Base-by-base conservation (phyloP, 2,888 invertebrate genomes). In the Panzeria rudis region DNA sequence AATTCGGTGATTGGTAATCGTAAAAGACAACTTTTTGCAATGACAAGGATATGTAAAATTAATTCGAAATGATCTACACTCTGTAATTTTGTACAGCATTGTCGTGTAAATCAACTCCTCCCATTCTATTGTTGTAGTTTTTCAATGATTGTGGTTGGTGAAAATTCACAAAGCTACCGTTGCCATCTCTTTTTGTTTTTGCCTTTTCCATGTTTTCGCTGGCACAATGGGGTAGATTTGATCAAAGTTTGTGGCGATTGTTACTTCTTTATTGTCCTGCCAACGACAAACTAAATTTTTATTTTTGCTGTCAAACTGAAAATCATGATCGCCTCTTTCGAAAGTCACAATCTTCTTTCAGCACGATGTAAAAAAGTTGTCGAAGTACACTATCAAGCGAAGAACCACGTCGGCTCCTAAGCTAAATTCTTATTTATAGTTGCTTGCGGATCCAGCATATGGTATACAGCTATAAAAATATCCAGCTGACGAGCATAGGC, bases 381-480 rank as follows among this genome's bases (percentile, higher is more conserved):
- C 44, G n/a, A 44, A 44, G n/a, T n/a, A n/a, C n/a, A 44, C 35
- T 32, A 61, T 32, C 13, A 69, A 50, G 13, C 23, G 41, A 32
- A 79, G 29, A 38, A 79, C 71, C 8, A 71, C 59, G 61, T 79
- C 59, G 13, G 79, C 68, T 29, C 61, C 50, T 15, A 47, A 62
- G n/a, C 61, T 62, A 59, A 75, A 15, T 61, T 75, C 25, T 6
- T 44, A 41, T 20, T 75, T 50, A 44, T 61, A 75, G 15, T 32
- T 41, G 59, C 62, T 47, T 25, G 41, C 44, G 11, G 77, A 50
- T 25, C 77, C 77, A n/a, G 41, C 56, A 77, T 44, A 44, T 44
- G 44, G 44, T 44, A 44, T 44, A n/a, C 44, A 44, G 15, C 17
- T 32, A 35, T 76, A 66, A 6, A 62, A 15, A 35, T 76, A 76